A percentile compares a stretch with the other conserved stretches of the same genome.
Evolutionary conservation across 2,888 invertebrate species (phyloP).

Genomic region (Synergus japonicus): DNA sequence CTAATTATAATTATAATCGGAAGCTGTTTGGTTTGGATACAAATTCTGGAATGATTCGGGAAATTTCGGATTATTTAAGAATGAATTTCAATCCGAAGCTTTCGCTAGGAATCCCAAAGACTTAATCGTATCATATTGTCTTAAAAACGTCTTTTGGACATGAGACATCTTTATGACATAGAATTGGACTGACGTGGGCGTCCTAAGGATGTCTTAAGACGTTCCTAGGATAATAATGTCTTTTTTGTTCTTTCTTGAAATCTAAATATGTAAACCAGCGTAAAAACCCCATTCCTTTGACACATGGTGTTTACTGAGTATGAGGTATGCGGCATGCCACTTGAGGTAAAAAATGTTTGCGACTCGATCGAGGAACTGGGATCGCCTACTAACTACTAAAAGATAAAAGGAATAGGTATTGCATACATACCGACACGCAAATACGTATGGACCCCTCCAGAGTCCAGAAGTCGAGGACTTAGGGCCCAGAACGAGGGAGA

Average conservation of each 20-base stretch:
- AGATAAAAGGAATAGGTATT: conserved; percentile 31
- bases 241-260: background rate
- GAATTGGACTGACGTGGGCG: no score
- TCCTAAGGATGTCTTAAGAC: no score
- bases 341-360: conserved; percentile 2
- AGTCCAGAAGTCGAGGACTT: conserved; percentile 30
- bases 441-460: conserved; percentile 3
- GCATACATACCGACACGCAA: conserved; percentile 28
- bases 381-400: conserved; percentile 35
- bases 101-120: no score
- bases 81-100: no score
- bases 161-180: no score
- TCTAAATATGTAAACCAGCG: background rate
- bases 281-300: background rate
- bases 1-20: no score
- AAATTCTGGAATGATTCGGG: no score
- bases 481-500: conserved; percentile 45
- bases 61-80: no score
- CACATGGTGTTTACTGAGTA: background rate
- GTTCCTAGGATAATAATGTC: no score
- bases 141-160: no score
- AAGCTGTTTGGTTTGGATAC: no score
- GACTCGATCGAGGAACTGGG: conserved; percentile 16
- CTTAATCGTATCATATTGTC: no score
- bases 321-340: background rate